Percentiles rank a stretch among this genome's conserved stretches.
phyloP scores from a whole-genome alignment of 2,797 vertebrate genomes.

The Sarcoramphus papa region DNA sequence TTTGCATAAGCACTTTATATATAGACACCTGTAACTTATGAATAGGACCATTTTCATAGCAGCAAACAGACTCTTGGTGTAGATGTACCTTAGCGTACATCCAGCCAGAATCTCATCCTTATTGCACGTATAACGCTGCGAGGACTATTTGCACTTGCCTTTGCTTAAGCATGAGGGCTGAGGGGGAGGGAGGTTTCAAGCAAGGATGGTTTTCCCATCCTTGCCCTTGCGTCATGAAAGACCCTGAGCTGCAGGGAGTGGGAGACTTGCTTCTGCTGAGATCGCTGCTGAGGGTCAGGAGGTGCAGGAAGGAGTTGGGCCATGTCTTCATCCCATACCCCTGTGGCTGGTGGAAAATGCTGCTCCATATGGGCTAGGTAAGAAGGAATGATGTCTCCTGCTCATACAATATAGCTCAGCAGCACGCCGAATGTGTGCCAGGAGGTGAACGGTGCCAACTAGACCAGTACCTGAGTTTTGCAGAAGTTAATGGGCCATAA shows the following conservation, averaged over 20 bases:
- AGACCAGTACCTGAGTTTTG: neutral
- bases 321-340: accelerated
- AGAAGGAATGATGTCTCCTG: neutral
- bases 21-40: neutral
- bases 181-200: neutral
- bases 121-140: accelerated
- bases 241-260: neutral
- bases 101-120: neutral
- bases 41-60: neutral
- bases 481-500: neutral
- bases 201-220: neutral
- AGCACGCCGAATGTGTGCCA: accelerated
- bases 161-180: neutral
- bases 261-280: neutral
- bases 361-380: neutral
- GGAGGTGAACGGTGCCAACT: neutral
- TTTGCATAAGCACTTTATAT: neutral
- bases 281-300: neutral
- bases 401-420: neutral
- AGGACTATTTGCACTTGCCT: neutral
- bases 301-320: neutral
- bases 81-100: too few relatives aligned
- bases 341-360: neutral
- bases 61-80: neutral
- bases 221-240: neutral